These are phyloP conservation scores for Athripsodes cinereus DNA, from an alignment of 2,888 invertebrate species.

Conservation along the genomic window DNA sequence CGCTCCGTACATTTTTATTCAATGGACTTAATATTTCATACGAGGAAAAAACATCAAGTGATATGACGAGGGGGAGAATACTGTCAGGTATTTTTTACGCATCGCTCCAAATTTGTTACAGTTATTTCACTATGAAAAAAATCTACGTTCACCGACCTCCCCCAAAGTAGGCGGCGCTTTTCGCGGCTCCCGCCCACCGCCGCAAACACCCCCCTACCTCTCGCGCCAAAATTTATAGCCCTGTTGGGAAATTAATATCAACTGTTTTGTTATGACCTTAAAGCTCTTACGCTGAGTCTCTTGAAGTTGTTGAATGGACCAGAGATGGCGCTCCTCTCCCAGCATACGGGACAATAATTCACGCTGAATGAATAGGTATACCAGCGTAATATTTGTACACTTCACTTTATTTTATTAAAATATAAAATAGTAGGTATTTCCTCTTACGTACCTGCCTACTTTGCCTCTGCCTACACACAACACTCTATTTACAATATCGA, in stretches of 20 bases:
- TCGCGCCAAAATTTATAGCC: constrained; percentile 41
- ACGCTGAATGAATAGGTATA: constrained; percentile 17
- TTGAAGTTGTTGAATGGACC: constrained; percentile 27
- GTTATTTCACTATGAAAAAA: constrained; percentile 3
- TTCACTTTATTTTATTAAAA: constrained; percentile 18
- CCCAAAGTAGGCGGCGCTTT: constrained; percentile 13
- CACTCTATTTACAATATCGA: too few species aligned
- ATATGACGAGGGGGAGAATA: not conserved
- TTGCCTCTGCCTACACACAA: too few species aligned
- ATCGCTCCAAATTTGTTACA: constrained; percentile 1
- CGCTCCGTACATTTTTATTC: not conserved
- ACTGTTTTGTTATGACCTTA: constrained; percentile 33
- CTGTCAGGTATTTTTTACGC: constrained; percentile 1
- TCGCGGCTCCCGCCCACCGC: constrained; percentile 29
- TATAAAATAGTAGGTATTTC: constrained; percentile 12
- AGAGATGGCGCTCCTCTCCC: constrained; percentile 18
- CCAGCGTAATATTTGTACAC: constrained; percentile 11
- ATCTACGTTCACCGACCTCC: constrained; percentile 1
- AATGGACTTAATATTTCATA: constrained; percentile 2
- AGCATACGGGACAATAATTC: constrained; percentile 26
- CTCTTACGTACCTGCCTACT: constrained; percentile 9
- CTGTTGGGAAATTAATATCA: constrained; percentile 50
- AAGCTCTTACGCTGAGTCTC: constrained; percentile 22
- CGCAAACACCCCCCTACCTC: constrained; percentile 30
- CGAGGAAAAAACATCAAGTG: not conserved